These are phyloP conservation scores for Neotoxoptera formosana DNA, from an alignment of 1,140 invertebrate species.

Conservation along the genomic window DNA sequence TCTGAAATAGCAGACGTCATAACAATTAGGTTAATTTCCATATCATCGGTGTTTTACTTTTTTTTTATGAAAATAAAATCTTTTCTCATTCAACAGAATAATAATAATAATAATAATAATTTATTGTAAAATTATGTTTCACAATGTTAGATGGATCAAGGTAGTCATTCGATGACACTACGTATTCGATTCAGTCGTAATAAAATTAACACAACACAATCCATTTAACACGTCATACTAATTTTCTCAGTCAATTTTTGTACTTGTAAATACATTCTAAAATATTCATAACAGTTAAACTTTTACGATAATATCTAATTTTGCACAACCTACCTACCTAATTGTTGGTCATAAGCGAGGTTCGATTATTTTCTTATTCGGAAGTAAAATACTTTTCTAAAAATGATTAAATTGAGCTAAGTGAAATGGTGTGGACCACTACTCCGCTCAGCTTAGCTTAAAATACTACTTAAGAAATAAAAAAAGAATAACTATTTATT, in stretches of 20 bases:
- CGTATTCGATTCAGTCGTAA: too few relatives aligned
- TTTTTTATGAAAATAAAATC: too few relatives aligned
- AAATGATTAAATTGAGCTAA: neutral
- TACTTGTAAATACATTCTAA: neutral
- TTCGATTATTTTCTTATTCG: neutral
- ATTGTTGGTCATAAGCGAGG: neutral
- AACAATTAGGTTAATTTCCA: too few relatives aligned
- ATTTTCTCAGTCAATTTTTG: neutral
- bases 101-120: too few relatives aligned
- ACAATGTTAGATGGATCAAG: too few relatives aligned
- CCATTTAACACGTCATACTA: neutral
- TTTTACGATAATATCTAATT: too few relatives aligned
- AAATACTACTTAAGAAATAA: neutral
- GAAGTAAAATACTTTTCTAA: neutral
- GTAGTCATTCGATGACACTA: too few relatives aligned
- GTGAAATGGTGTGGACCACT: neutral
- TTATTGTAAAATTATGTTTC: too few relatives aligned
- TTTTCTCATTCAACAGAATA: too few relatives aligned
- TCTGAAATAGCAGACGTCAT: too few relatives aligned
- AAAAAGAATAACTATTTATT: too few relatives aligned
- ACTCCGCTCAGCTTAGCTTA: neutral
- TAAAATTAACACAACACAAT: neutral
- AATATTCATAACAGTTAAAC: neutral
- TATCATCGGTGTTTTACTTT: too few relatives aligned
- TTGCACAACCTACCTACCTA: neutral